A percentile compares a stretch with the other conserved stretches of the same genome.
Evolutionary conservation across 1,140 invertebrate species (phyloP).

Genomic region (Charaxes varanes): DNA sequence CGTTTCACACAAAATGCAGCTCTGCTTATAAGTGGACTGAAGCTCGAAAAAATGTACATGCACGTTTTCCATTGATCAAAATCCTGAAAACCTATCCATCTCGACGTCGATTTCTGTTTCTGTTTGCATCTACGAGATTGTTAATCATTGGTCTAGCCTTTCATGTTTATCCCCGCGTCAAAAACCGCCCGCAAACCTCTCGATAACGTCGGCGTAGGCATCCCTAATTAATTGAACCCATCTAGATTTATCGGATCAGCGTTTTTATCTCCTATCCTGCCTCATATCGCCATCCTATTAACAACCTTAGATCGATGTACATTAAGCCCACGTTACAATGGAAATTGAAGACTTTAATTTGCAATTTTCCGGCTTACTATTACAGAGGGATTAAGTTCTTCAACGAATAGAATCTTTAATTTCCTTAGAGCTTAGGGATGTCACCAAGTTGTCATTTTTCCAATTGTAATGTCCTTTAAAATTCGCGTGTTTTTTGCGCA

Average conservation of each 20-base stretch:
- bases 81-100: no score
- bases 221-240: constrained; percentile 52
- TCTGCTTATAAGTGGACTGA: no score
- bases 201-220: constrained; percentile 29
- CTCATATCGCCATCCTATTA: constrained; percentile 8
- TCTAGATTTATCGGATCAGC: constrained; percentile 38
- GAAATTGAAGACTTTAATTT: constrained; percentile 40
- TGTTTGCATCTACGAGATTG: no score
- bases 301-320: constrained; percentile 10
- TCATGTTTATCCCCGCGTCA: constrained; percentile 1
- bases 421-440: constrained; percentile 49
- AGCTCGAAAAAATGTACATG: no score
- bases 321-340: constrained; percentile 15
- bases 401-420: constrained; percentile 63
- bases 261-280: constrained; percentile 38
- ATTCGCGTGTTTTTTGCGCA: no score
- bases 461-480: no score
- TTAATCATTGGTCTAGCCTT: no score
- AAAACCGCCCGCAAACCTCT: constrained; percentile 18
- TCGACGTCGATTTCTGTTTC: no score
- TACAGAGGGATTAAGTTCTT: constrained; percentile 54
- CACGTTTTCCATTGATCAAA: no score
- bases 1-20: no score
- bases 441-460: no score
- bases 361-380: constrained; percentile 61